A percentile compares a stretch with the other conserved stretches of the same genome.
These are phyloP conservation scores for Enteromius mattozi DNA, from an alignment of 2,797 vertebrate genomes.

Conservation along the genomic window DNA sequence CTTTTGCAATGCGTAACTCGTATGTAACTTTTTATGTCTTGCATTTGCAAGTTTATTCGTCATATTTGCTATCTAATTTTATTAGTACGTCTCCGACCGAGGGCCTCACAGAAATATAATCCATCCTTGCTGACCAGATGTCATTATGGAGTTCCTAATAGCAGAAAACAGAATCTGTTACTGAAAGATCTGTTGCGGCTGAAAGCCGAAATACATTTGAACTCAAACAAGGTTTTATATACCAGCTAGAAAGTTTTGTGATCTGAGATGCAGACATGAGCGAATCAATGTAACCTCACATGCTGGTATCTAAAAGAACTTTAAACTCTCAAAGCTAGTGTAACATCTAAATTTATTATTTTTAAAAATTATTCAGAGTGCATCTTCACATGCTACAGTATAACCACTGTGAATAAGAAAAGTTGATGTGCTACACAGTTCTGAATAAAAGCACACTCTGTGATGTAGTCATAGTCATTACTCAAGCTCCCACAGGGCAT, in stretches of 20 bases:
- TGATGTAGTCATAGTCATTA: neutral
- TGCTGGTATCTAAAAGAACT: neutral
- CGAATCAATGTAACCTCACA: neutral
- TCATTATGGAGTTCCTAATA: conserved; percentile 14
- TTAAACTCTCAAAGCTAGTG: neutral
- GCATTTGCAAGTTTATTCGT: neutral
- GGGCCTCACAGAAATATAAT: neutral
- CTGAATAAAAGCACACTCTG: neutral
- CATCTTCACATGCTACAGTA: neutral
- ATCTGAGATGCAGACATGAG: neutral
- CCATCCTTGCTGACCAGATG: conserved; percentile 14
- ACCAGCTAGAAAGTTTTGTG: neutral
- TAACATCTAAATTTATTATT: too few species aligned
- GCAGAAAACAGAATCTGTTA: conserved; percentile 2
- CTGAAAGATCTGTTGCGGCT: neutral
- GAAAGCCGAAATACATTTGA: neutral
- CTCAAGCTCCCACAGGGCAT: neutral
- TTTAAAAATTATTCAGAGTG: neutral
- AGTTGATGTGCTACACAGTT: neutral
- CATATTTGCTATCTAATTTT: neutral
- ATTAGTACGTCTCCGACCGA: neutral
- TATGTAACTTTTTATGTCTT: neutral
- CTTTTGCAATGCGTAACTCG: neutral
- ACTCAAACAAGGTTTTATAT: neutral
- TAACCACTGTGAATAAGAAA: neutral